Conservation (phyloP, 2,888 invertebrate species). For the Eumacrocentrus americanus region DNA sequence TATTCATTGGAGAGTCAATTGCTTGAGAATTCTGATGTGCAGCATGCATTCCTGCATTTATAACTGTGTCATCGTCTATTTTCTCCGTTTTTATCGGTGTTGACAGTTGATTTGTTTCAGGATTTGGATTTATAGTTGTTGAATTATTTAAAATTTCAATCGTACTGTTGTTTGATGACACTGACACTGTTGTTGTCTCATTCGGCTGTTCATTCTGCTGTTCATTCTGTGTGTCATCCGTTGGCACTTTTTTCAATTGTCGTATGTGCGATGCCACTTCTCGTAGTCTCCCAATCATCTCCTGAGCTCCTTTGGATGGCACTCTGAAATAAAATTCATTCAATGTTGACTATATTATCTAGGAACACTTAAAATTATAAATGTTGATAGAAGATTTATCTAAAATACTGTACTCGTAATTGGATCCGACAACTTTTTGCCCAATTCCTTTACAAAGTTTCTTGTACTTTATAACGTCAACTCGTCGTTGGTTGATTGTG, state of each 20-base stretch:
- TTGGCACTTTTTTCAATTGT: slow-evolving; percentile 44
- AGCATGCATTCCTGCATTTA: not conserved
- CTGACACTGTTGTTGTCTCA: not conserved
- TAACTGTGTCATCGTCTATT: slow-evolving; percentile 3
- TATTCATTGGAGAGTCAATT: not conserved
- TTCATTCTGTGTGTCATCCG: not conserved
- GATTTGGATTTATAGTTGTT: not conserved
- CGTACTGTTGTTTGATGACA: slow-evolving; percentile 1
- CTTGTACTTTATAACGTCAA: slow-evolving; percentile 52
- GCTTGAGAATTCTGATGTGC: not conserved
- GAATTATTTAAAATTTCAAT: not conserved
- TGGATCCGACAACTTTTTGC: slow-evolving; percentile 46
- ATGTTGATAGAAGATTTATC: too few relatives aligned
- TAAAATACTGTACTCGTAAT: slow-evolving; percentile 52
- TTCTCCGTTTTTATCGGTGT: slow-evolving; percentile 18
- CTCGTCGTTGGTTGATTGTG: slow-evolving; percentile 51
- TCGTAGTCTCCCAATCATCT: slow-evolving; percentile 51
- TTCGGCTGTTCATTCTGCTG: not conserved
- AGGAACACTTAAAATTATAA: too few relatives aligned
- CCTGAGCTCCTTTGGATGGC: slow-evolving; percentile 52
- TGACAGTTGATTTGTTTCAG: slow-evolving; percentile 6
- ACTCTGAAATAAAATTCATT: slow-evolving; percentile 45
- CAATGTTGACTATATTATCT: too few relatives aligned
- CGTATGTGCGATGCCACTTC: slow-evolving; percentile 54
- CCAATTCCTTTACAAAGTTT: slow-evolving; percentile 55